A percentile compares a stretch with the other conserved stretches of the same genome.
phyloP scores from a whole-genome alignment of 2,797 vertebrate species.

The Lagocephalus sceleratus region DNA sequence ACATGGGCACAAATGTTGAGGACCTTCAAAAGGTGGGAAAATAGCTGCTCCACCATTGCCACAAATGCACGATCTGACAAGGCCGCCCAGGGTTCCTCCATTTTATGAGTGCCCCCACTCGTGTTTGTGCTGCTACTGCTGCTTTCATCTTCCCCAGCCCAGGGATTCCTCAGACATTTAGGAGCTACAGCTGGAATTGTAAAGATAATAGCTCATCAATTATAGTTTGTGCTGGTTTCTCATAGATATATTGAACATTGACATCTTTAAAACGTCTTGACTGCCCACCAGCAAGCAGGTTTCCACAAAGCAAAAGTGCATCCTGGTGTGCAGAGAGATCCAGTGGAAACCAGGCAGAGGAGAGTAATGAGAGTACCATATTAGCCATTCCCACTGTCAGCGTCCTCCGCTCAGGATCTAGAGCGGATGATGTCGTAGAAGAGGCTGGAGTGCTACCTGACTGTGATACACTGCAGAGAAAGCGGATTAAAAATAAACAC shows the following conservation, averaged over 20 bases:
- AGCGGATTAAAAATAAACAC: no score
- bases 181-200: conserved; percentile 84
- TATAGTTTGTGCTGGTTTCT: not conserved
- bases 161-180: conserved; percentile 89
- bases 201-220: not conserved
- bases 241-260: not conserved
- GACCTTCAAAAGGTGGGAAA: conserved; percentile 90
- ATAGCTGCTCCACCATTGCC: conserved; percentile 90
- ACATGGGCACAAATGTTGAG: conserved; percentile 97
- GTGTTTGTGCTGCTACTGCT: conserved; percentile 35
- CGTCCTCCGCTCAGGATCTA: conserved; percentile 79
- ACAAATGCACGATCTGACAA: conserved; percentile 87
- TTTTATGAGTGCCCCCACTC: conserved; percentile 70
- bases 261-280: not conserved
- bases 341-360: conserved; percentile 94
- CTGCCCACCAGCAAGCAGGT: conserved; percentile 87
- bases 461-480: conserved; percentile 78
- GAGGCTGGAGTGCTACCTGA: conserved; percentile 59
- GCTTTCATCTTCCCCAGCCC: conserved; percentile 88
- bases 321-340: conserved; percentile 96
- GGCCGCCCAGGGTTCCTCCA: conserved; percentile 91
- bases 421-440: conserved; percentile 31
- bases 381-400: conserved; percentile 87
- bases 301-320: conserved; percentile 88
- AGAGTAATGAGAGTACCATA: conserved; percentile 89